These are phyloP conservation scores for Craniophora ligustri DNA, from an alignment of 2,888 invertebrate genomes.

Conservation along the genomic window DNA sequence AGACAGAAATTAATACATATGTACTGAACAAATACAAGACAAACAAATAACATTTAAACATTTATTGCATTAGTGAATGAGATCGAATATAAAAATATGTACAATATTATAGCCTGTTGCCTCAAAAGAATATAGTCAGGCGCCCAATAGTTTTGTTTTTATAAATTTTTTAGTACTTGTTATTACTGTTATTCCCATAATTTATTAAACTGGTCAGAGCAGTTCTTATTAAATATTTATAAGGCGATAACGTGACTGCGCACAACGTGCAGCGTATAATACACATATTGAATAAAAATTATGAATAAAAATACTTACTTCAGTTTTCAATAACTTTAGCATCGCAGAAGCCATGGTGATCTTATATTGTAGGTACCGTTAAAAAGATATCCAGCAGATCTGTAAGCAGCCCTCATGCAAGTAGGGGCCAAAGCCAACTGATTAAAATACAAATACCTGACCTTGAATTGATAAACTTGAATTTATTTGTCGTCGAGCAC, in stretches of 20 bases:
- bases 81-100: not conserved
- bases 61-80: too few species aligned
- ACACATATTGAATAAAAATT: conserved; percentile 25
- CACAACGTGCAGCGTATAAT: conserved; percentile 30
- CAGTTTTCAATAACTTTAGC: conserved; percentile 81
- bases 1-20: too few species aligned
- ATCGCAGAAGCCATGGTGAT: conserved; percentile 77
- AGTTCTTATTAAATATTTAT: conserved; percentile 49
- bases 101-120: not conserved
- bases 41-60: too few species aligned
- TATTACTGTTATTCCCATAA: conserved; percentile 28
- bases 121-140: not conserved
- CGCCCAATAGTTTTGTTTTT: conserved; percentile 8
- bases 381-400: conserved; percentile 42
- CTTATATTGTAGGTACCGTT: conserved; percentile 16
- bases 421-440: conserved; percentile 75
- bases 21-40: too few species aligned
- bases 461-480: conserved; percentile 84
- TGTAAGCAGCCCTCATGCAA: conserved; percentile 62
- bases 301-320: conserved; percentile 73
- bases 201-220: conserved; percentile 29
- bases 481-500: conserved; percentile 64
- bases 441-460: conserved; percentile 82
- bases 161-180: conserved; percentile 8
- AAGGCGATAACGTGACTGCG: conserved; percentile 45